These are phyloP conservation scores for Chalcis sispes DNA, from an alignment of 2,888 invertebrate genomes.

Conservation along the genomic window DNA sequence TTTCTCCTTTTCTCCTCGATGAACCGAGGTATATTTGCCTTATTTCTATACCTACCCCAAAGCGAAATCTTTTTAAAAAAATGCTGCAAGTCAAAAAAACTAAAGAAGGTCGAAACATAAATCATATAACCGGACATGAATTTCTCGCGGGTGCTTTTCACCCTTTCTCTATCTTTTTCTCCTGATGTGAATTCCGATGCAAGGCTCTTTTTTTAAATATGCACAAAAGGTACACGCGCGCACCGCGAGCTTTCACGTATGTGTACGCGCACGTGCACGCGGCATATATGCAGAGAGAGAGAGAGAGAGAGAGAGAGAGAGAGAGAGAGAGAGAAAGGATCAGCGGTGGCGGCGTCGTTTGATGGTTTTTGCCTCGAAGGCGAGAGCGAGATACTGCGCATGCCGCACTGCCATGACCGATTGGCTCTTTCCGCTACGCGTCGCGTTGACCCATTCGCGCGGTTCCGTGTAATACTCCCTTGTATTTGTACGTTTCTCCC, in stretches of 20 bases:
- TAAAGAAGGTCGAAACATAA: conserved; percentile 16
- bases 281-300: background rate
- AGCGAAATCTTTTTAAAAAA: background rate
- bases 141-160: conserved; percentile 36
- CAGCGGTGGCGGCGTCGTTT: conserved; percentile 69
- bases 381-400: conserved; percentile 67
- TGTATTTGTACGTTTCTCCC: no score
- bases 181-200: conserved; percentile 11
- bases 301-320: no score
- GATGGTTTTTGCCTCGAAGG: conserved; percentile 68
- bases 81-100: no score
- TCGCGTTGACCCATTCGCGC: background rate
- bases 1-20: background rate
- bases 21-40: background rate
- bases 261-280: background rate
- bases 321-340: no score
- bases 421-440: conserved; percentile 43
- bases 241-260: background rate
- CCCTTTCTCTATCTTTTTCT: conserved; percentile 19
- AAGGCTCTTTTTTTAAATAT: background rate
- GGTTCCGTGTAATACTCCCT: no score
- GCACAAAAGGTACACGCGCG: background rate
- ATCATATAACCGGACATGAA: conserved; percentile 19
- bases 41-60: background rate
- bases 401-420: conserved; percentile 60